Conservation (phyloP, 2,113 vertebrate genomes). For the Polypterus bichir region DNA sequence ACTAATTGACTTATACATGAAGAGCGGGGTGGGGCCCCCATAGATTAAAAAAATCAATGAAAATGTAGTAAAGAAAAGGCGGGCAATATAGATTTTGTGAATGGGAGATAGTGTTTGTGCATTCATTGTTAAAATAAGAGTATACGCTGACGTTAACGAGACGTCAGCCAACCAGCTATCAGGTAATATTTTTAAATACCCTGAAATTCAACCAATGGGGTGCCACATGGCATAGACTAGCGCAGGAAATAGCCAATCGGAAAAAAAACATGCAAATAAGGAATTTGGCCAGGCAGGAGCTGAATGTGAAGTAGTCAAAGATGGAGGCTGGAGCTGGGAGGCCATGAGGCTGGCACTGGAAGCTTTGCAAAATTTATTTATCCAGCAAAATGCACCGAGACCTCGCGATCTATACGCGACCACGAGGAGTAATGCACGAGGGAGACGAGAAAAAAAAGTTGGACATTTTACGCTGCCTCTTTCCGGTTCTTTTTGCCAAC, state of each 20-base stretch:
- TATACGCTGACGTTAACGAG: conserved; percentile 46
- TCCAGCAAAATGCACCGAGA: conserved; percentile 17
- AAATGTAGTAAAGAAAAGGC: conserved; percentile 40
- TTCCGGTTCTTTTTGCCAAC: conserved; percentile 38
- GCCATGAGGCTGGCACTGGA: conserved; percentile 63
- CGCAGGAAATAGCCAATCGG: conserved; percentile 60
- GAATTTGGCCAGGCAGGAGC: conserved; percentile 72
- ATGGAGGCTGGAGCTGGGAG: conserved; percentile 77
- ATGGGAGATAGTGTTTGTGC: conserved; percentile 72
- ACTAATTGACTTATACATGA: conserved; percentile 40
- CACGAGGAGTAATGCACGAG: conserved; percentile 20
- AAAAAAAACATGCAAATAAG: conserved; percentile 62
- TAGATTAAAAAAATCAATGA: conserved; percentile 42
- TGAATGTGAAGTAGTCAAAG: conserved; percentile 95
- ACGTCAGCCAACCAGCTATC: conserved; percentile 45
- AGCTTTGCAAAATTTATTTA: conserved; percentile 31
- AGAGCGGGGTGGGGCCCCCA: conserved; percentile 29
- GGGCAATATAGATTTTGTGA: conserved; percentile 69
- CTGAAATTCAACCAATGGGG: conserved; percentile 48
- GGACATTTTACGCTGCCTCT: conserved; percentile 22
- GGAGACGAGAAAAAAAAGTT: conserved; percentile 17
- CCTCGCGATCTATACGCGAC: conserved; percentile 8
- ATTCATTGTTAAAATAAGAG: conserved; percentile 88
- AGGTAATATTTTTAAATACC: conserved; percentile 57
- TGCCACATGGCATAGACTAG: conserved; percentile 46